A percentile compares a stretch with the other conserved stretches of the same genome.
Conservation (phyloP, 2,113 vertebrate species). For the Rostratula benghalensis region DNA sequence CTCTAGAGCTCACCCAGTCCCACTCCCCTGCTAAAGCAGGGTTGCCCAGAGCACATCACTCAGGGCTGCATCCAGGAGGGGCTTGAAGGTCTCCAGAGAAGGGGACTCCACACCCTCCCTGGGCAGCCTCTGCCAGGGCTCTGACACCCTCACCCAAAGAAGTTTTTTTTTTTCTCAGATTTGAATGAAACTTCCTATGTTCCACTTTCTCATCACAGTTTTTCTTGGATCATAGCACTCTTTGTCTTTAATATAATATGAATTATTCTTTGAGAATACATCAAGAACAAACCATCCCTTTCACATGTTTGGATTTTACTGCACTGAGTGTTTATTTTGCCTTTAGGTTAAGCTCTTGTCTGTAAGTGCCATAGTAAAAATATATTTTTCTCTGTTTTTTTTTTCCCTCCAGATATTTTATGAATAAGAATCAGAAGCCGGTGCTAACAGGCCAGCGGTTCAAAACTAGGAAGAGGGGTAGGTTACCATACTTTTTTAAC, state of each 20-base stretch:
- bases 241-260: background rate
- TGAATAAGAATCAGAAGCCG: slow-evolving; percentile 98
- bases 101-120: too few species aligned
- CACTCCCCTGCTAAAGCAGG: too few species aligned
- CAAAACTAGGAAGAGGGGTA: slow-evolving; percentile 98
- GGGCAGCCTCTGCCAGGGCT: too few species aligned
- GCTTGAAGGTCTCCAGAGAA: too few species aligned
- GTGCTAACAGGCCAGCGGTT: slow-evolving; percentile 96
- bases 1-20: too few species aligned
- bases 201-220: background rate
- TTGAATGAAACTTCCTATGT: too few species aligned
- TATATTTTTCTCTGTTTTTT: background rate
- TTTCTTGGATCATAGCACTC: background rate
- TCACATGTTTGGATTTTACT: background rate
- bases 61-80: too few species aligned
- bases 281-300: background rate
- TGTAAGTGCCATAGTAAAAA: background rate
- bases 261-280: background rate
- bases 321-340: background rate
- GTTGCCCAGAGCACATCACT: too few species aligned
- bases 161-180: too few species aligned
- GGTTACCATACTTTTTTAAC: background rate
- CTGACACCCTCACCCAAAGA: too few species aligned
- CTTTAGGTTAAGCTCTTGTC: background rate
- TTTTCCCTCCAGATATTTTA: slow-evolving; percentile 86